These are phyloP conservation scores for Trissonchulus sp. DNA, from an alignment of 2,888 invertebrate species.

Conservation along the genomic window DNA sequence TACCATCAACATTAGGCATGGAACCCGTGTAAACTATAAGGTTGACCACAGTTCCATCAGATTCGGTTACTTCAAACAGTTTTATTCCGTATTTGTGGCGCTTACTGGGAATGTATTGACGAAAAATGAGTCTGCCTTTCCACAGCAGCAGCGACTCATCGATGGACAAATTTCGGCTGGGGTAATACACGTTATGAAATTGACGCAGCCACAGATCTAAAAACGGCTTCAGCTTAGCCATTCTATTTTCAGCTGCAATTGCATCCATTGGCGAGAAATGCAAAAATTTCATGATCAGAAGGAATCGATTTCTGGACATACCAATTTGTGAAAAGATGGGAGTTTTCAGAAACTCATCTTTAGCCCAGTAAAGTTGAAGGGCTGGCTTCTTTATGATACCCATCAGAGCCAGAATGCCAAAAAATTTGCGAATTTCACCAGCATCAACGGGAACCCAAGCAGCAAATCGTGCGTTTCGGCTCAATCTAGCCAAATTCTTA, in stretches of 20 bases:
- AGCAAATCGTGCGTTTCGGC: neutral
- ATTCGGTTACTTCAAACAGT: neutral
- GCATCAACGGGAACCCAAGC: neutral
- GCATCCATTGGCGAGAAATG: constrained; percentile 4
- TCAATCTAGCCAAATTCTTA: neutral
- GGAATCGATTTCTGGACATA: constrained; percentile 17
- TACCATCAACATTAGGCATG: neutral
- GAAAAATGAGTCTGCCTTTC: constrained; percentile 22
- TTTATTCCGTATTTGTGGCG: constrained; percentile 23
- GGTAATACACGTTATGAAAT: neutral
- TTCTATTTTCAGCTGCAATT: neutral
- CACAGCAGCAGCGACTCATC: constrained; percentile 23
- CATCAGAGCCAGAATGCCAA: constrained; percentile 4
- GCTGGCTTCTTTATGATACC: constrained; percentile 1
- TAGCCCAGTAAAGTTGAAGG: neutral
- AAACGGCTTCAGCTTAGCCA: constrained; percentile 8
- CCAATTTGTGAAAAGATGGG: neutral
- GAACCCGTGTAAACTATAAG: constrained; percentile 1
- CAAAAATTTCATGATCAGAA: neutral
- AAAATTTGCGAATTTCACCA: constrained; percentile 6
- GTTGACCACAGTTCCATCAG: constrained; percentile 20
- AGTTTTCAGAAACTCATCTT: neutral
- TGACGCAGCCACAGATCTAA: neutral
- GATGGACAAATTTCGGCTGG: constrained; percentile 13
- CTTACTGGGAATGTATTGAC: constrained; percentile 20